Conservation (phyloP, 2,113 vertebrate species). For the Daubentonia madagascariensis region DNA sequence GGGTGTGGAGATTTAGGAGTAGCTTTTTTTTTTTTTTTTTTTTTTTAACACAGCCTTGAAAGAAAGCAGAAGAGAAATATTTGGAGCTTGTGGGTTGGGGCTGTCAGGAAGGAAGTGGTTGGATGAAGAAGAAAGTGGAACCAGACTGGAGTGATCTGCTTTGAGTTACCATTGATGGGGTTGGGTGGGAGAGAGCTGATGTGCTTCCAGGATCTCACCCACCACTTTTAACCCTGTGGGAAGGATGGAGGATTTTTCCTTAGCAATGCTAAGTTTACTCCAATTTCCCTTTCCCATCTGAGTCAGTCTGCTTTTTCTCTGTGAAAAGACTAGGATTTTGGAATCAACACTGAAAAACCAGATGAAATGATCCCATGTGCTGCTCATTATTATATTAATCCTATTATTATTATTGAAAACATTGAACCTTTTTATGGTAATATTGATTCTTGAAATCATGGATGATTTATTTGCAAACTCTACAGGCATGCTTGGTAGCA, state of each 20-base stretch:
- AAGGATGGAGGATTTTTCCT: background rate
- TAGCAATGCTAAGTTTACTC: background rate
- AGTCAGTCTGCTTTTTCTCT: background rate
- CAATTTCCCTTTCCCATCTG: background rate
- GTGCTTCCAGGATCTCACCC: background rate
- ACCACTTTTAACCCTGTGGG: background rate
- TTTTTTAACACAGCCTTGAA: background rate
- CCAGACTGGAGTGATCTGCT: background rate
- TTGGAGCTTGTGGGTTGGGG: background rate
- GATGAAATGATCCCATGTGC: background rate
- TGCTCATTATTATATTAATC: background rate
- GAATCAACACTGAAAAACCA: background rate
- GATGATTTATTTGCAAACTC: background rate
- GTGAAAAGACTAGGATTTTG: background rate
- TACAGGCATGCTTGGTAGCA: background rate
- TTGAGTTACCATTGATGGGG: background rate
- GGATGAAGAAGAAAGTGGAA: background rate
- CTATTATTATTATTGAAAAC: background rate
- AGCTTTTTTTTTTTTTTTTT: background rate
- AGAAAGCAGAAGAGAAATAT: conserved; percentile 18
- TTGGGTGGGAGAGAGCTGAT: background rate
- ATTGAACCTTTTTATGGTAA: background rate
- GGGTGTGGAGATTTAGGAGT: background rate
- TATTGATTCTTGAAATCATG: background rate
- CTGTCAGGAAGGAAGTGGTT: background rate